phyloP scores from a whole-genome alignment of 2,113 vertebrate species.

The Jaculus jaculus region DNA sequence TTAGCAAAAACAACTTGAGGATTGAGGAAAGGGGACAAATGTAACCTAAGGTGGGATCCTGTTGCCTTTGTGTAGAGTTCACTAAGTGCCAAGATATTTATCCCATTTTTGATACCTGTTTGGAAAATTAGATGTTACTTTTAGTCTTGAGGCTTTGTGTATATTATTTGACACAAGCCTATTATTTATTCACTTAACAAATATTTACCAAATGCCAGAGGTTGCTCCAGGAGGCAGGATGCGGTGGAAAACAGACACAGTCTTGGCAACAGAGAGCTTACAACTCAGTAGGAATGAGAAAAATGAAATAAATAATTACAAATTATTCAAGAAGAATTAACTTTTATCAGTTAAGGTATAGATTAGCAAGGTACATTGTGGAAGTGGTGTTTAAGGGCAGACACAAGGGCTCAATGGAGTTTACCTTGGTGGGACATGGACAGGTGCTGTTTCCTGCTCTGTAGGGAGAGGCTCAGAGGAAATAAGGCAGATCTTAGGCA shows the following conservation, averaged over 20 bases:
- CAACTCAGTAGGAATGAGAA: neutral
- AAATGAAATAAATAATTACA: constrained; percentile 56
- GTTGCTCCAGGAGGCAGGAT: constrained; percentile 42
- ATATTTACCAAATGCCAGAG: constrained; percentile 51
- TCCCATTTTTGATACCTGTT: constrained; percentile 31
- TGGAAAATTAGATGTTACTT: constrained; percentile 54
- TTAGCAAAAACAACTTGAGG: neutral
- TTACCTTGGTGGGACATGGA: neutral
- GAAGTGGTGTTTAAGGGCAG: neutral
- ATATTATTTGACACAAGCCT: constrained; percentile 41
- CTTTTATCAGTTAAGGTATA: neutral
- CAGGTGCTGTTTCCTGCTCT: neutral
- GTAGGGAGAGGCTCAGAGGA: neutral
- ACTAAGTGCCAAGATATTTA: constrained; percentile 40
- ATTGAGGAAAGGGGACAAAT: neutral
- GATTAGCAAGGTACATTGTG: neutral
- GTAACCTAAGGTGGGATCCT: constrained; percentile 9
- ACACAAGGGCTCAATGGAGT: neutral
- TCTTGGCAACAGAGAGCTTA: constrained; percentile 13
- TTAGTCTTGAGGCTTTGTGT: constrained; percentile 22
- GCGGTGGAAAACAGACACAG: constrained; percentile 9
- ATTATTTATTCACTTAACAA: constrained; percentile 7
- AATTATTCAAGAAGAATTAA: constrained; percentile 16
- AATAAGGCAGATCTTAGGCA: neutral
- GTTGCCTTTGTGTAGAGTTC: constrained; percentile 22